Evolutionary conservation across 2,888 invertebrate species (phyloP), one percentile per base, ranked within the genome.

Genomic region (Caenorhabditis japonica): DNA sequence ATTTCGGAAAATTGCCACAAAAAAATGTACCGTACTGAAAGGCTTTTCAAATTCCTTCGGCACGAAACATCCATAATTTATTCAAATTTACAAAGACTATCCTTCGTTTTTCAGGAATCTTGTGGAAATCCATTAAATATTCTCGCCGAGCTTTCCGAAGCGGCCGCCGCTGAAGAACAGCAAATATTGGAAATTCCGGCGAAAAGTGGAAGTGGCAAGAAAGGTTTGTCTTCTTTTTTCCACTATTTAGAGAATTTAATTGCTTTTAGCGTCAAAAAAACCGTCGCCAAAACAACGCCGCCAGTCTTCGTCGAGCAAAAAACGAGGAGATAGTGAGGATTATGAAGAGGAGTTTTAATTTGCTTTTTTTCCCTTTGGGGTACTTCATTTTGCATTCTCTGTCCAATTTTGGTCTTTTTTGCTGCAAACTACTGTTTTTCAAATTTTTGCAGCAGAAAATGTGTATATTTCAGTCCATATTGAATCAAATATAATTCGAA

Each of bases 111-210:
- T n/a, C n/a, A n/a, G n/a, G n/a, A n/a, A n/a, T n/a, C n/a, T n/a
- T n/a, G n/a, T n/a, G n/a, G n/a, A n/a, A 64, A 64, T 49, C 49
- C 49, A 4, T 25, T 64, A 15, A 49, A 55, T 56, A n/a, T 64
- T 23, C 43, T 64, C 19, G 64, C 64, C 1, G 49, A 55, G 8
- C 17, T 64, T 3, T 60, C 60, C 1, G 60, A 25, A 7, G 60
- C 51, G 4, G 51, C 36, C 1, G 61, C 43, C 15, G 38, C 30
- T 8, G 49, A 47, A 10, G 55, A 64, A 15, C 30, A 55, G 17
- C 1, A 13, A 33, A 13, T 10, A 3, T 7, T 39, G 25, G 53
- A 39, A 17, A 8, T 19, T n/a, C n/a, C 39, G 10, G 8, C 39
- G 23, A 55, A 30, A 19, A 33, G 17, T 21, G 43, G 15, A 13